A percentile compares a stretch with the other conserved stretches of the same genome.
Conservation (phyloP, 1,140 invertebrate genomes). For the Rhagoletis pomonella region DNA sequence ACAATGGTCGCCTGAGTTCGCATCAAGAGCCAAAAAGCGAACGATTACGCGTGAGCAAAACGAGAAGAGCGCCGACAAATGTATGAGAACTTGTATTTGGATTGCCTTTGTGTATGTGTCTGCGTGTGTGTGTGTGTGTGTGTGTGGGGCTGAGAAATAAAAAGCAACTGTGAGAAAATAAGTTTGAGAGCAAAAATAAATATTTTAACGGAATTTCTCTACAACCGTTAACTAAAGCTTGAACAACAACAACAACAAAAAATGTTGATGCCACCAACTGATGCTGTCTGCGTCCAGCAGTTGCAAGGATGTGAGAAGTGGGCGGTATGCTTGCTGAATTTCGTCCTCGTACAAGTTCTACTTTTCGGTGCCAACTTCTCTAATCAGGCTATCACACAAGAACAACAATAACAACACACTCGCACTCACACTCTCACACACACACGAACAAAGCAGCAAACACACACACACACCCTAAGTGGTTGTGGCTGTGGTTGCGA, state of each 20-base stretch:
- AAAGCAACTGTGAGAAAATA: neutral
- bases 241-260: neutral
- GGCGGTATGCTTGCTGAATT: neutral
- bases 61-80: neutral
- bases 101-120: neutral
- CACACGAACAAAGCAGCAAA: neutral
- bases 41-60: neutral
- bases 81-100: neutral
- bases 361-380: constrained; percentile 41
- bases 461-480: neutral
- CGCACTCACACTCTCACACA: neutral
- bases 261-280: constrained; percentile 11
- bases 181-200: neutral
- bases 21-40: constrained; percentile 14
- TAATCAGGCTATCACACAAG: constrained; percentile 3
- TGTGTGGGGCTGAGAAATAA: neutral
- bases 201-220: neutral
- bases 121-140: neutral
- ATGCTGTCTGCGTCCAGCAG: neutral
- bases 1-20: neutral
- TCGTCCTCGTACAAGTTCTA: constrained; percentile 46
- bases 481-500: neutral
- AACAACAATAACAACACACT: neutral
- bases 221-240: neutral
- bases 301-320: neutral